phyloP scores from a whole-genome alignment of 1,140 invertebrate genomes.

The Drosophila tropicalis region DNA sequence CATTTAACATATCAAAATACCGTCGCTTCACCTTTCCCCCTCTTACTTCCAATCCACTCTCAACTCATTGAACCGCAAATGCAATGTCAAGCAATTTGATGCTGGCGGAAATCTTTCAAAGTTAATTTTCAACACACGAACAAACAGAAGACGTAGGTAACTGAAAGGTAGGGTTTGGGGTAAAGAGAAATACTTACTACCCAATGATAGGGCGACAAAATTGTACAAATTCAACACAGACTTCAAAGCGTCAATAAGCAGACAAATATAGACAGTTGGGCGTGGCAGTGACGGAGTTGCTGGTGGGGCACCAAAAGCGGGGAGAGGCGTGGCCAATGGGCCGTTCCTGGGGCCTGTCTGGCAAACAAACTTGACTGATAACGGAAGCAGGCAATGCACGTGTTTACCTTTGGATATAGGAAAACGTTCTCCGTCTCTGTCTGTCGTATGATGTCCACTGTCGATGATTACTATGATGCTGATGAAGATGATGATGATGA shows the following conservation, averaged over 20 bases:
- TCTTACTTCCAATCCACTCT: not conserved
- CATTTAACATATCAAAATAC: constrained; percentile 45
- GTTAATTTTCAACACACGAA: constrained; percentile 75
- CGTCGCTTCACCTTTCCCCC: not conserved
- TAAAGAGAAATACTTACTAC: constrained; percentile 21
- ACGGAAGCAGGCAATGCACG: constrained; percentile 78
- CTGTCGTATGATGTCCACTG: constrained; percentile 18
- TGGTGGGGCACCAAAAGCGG: not conserved
- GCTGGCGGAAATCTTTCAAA: constrained; percentile 71
- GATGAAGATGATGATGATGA: constrained; percentile 19
- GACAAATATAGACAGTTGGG: constrained; percentile 58
- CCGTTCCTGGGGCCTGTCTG: constrained; percentile 46
- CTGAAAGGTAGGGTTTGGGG: not conserved
- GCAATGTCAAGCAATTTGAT: constrained; percentile 73
- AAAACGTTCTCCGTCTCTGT: constrained; percentile 16
- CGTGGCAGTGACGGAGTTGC: not conserved
- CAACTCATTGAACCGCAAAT: constrained; percentile 69
- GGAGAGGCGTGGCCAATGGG: constrained; percentile 43
- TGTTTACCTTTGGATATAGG: constrained; percentile 75
- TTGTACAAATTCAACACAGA: constrained; percentile 73
- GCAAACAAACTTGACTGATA: constrained; percentile 77
- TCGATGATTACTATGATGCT: constrained; percentile 36
- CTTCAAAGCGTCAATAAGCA: constrained; percentile 78
- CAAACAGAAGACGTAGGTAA: constrained; percentile 20
- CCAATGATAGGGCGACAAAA: constrained; percentile 60